A percentile compares a stretch with the other conserved stretches of the same genome.
These are phyloP conservation scores for Atlantisia rogersi DNA, from an alignment of 2,113 vertebrate genomes.

Conservation along the genomic window DNA sequence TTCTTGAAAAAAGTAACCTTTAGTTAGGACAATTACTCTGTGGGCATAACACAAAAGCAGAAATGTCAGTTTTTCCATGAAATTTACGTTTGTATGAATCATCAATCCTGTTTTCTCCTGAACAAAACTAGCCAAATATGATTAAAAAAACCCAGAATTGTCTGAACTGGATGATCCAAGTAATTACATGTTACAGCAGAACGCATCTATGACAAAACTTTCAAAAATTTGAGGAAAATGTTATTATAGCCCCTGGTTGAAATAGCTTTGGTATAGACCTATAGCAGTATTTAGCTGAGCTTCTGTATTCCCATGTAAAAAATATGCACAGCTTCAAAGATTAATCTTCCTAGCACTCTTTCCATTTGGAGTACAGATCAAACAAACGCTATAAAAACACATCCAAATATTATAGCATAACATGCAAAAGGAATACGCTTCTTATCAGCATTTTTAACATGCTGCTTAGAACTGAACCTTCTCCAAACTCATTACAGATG, in stretches of 20 bases:
- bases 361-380: constrained; percentile 16
- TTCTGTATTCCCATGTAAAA: neutral
- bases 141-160: constrained; percentile 3
- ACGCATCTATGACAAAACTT: constrained; percentile 56
- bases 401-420: neutral
- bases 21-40: constrained; percentile 56
- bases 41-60: constrained; percentile 55
- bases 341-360: neutral
- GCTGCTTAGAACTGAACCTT: neutral
- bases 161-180: constrained; percentile 49
- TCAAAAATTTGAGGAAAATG: constrained; percentile 48
- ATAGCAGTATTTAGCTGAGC: constrained; percentile 6
- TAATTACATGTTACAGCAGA: constrained; percentile 66
- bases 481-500: neutral
- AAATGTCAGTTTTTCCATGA: constrained; percentile 63
- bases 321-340: constrained; percentile 1
- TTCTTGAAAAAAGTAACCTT: constrained; percentile 45
- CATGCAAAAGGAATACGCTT: neutral
- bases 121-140: constrained; percentile 41
- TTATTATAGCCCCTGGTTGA: constrained; percentile 49
- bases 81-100: constrained; percentile 64
- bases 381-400: neutral
- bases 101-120: constrained; percentile 64
- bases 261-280: constrained; percentile 35
- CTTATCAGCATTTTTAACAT: neutral